A percentile compares a stretch with the other conserved stretches of the same genome.
phyloP scores from a whole-genome alignment of 2,888 invertebrate species.

The Loripinus fragilis region DNA sequence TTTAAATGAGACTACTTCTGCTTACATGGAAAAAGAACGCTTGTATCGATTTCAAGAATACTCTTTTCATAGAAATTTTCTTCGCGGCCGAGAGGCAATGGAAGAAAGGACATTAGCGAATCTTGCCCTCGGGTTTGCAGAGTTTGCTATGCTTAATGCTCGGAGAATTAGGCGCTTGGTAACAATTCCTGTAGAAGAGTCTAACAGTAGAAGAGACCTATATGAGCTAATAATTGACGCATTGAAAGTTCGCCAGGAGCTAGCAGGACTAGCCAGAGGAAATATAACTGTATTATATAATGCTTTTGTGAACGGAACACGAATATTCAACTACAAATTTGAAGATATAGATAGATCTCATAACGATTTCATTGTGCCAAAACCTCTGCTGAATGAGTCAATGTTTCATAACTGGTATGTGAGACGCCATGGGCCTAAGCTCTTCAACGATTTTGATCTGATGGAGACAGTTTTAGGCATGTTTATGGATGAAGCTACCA shows the following conservation, averaged over 20 bases:
- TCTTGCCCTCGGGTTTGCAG: constrained; percentile 66
- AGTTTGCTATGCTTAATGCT: constrained; percentile 62
- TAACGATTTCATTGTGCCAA: constrained; percentile 68
- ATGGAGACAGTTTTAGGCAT: constrained; percentile 42
- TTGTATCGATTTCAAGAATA: constrained; percentile 70
- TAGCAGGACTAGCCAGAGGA: constrained; percentile 59
- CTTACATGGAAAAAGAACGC: constrained; percentile 58
- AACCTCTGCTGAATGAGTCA: constrained; percentile 64
- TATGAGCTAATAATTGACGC: constrained; percentile 57
- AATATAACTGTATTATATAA: constrained; percentile 67
- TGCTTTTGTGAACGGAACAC: constrained; percentile 67
- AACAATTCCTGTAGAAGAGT: constrained; percentile 21
- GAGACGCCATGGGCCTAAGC: constrained; percentile 51
- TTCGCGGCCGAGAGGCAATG: constrained; percentile 73
- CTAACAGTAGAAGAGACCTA: constrained; percentile 38
- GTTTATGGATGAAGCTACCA: constrained; percentile 52
- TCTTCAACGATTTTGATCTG: constrained; percentile 51
- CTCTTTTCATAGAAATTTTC: constrained; percentile 69
- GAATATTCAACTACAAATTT: constrained; percentile 70
- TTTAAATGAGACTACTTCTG: constrained; percentile 39
- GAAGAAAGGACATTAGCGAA: constrained; percentile 71
- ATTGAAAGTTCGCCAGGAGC: constrained; percentile 61
- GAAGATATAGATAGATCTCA: constrained; percentile 50
- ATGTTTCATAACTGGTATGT: constrained; percentile 62
- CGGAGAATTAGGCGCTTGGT: constrained; percentile 44